Conservation (phyloP, 2,797 vertebrate genomes). For the Oreochromis grahami region DNA sequence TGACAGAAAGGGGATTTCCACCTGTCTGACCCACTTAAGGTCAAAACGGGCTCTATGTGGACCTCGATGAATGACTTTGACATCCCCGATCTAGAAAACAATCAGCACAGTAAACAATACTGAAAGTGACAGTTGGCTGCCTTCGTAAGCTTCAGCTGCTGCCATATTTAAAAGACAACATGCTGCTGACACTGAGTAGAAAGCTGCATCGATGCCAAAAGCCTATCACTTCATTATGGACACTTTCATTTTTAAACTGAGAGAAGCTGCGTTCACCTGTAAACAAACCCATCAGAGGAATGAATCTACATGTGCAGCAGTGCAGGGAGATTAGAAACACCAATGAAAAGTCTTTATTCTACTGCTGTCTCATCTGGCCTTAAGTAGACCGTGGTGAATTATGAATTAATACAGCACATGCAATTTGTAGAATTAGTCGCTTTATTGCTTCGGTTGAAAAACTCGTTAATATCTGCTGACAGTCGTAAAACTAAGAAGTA, state of each 20-base stretch:
- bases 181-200: background rate
- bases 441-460: background rate
- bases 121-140: background rate
- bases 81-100: background rate
- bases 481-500: background rate
- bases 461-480: slow-evolving; percentile 4
- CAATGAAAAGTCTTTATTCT: background rate
- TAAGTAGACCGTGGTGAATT: background rate
- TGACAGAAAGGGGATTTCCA: background rate
- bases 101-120: background rate
- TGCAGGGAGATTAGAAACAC: background rate
- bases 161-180: background rate
- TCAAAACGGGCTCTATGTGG: background rate
- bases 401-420: slow-evolving; percentile 4
- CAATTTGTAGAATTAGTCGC: slow-evolving; percentile 6
- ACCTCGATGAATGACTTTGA: background rate
- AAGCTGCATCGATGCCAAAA: background rate
- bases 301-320: background rate
- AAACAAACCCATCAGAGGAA: background rate
- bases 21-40: background rate
- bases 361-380: background rate
- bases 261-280: background rate
- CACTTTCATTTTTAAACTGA: background rate
- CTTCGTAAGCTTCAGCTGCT: background rate
- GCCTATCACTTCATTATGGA: background rate